Evolutionary conservation across 2,797 vertebrate species (phyloP), one percentile per base, ranked within the genome.

Genomic region (Sebastes matsubarae): DNA sequence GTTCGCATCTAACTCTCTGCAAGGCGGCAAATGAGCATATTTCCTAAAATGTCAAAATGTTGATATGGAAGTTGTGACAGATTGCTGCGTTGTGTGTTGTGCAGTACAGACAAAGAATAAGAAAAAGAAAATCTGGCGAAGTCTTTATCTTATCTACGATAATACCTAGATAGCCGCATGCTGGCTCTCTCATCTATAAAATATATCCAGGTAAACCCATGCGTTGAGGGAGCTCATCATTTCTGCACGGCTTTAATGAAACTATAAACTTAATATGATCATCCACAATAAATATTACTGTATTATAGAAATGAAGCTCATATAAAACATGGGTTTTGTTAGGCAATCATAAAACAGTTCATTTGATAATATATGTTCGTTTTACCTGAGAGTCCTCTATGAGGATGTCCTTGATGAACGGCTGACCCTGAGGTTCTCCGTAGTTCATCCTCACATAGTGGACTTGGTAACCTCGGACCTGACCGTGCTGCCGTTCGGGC

Each of bases 391-490:
- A 95, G 88, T 99, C 98, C 55, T 97, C 97, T 87, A 97, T 96
- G 96, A 99, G 97, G 93, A 98, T 95, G 77, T 99, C 98, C 94
- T 97, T 98, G 81, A 98, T 96, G 95, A 96, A 93, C 75, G 97
- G 97, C 87, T 97, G 97, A 69, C 98, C 98, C 86, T 95, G 97
- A 30, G 97, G 96, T 83, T 98, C 97, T 65, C 97, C 98, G 10
- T 97, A 97, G 93, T 97, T 97, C 96, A 97, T 97, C 94, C 93
- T 96, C 90, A 98, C 96, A 27, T 97, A 99, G 92, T 98, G 98
- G 85, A 99, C 97, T 94, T 99, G 98, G 96, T 98, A 99, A 67
- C 98, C 98, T 87, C 97, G 94, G 83, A 99, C 97, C 90, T 97
- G 97, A 84, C 98, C 97, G 72, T 99, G 98, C 91, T 97, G 98